Evolutionary conservation across 1,140 invertebrate genomes (phyloP).

Genomic region (Micrasema minimum): DNA sequence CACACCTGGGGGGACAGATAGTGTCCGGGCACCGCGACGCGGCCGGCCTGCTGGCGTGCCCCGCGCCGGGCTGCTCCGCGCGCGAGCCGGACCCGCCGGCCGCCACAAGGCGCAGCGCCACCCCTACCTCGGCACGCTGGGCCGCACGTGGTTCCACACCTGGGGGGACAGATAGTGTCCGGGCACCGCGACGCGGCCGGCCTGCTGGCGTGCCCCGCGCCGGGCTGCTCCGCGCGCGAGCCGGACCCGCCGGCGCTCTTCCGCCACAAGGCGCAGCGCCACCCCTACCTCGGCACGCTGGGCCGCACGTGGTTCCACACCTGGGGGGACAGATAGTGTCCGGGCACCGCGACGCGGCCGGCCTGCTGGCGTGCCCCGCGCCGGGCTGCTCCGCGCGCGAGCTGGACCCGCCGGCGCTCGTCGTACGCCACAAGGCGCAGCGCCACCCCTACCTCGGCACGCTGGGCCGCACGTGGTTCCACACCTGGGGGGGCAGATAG

Average conservation of each 20-base stretch:
- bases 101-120: constrained; percentile 27
- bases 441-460: constrained; percentile 40
- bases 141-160: constrained; percentile 42
- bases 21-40: neutral
- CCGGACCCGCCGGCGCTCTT: constrained; percentile 8
- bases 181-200: constrained; percentile 22
- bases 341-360: neutral
- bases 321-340: constrained; percentile 38
- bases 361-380: constrained; percentile 37
- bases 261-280: constrained; percentile 24
- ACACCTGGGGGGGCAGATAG: constrained; percentile 43
- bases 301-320: constrained; percentile 44
- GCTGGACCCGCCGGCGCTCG: constrained; percentile 5
- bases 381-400: constrained; percentile 1
- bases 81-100: constrained; percentile 7
- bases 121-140: constrained; percentile 40
- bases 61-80: constrained; percentile 7
- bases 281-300: constrained; percentile 39
- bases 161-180: constrained; percentile 37
- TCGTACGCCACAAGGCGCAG: constrained; percentile 28
- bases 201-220: constrained; percentile 37
- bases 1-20: constrained; percentile 44
- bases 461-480: constrained; percentile 38
- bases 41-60: constrained; percentile 30
- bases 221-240: constrained; percentile 3